Evolutionary conservation across 2,888 invertebrate species (phyloP).

Genomic region (Eudasyphora cyanicolor): DNA sequence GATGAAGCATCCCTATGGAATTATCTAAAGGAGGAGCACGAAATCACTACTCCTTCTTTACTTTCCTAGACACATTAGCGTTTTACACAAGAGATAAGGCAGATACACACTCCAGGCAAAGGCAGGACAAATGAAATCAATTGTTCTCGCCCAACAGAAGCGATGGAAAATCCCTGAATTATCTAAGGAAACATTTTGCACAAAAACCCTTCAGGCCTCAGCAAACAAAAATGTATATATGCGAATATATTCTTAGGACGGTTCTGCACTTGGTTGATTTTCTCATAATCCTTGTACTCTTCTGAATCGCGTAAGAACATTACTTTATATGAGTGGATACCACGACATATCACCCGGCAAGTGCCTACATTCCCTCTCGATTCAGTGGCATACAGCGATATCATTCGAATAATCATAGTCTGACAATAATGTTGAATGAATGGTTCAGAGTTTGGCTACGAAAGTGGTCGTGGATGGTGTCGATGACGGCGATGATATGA

Average conservation of each 20-base stretch:
- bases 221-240: not conserved
- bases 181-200: not conserved
- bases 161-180: not conserved
- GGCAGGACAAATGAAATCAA: not conserved
- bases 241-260: not conserved
- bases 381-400: not conserved
- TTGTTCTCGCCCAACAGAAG: not conserved
- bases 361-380: not conserved
- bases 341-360: no score
- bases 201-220: not conserved
- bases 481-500: constrained; percentile 6
- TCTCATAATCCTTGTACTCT: not conserved
- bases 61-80: not conserved
- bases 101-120: not conserved
- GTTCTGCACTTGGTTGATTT: not conserved
- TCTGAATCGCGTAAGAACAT: not conserved
- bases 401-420: constrained; percentile 8
- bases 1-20: not conserved
- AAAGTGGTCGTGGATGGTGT: constrained; percentile 24
- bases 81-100: not conserved
- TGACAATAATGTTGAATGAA: constrained; percentile 19
- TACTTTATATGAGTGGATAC: no score
- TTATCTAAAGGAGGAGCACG: not conserved
- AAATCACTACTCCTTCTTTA: not conserved
- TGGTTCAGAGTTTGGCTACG: constrained; percentile 7